Evolutionary conservation across 1,140 invertebrate genomes (phyloP).

Genomic region (Scaptomyza hsui): DNA sequence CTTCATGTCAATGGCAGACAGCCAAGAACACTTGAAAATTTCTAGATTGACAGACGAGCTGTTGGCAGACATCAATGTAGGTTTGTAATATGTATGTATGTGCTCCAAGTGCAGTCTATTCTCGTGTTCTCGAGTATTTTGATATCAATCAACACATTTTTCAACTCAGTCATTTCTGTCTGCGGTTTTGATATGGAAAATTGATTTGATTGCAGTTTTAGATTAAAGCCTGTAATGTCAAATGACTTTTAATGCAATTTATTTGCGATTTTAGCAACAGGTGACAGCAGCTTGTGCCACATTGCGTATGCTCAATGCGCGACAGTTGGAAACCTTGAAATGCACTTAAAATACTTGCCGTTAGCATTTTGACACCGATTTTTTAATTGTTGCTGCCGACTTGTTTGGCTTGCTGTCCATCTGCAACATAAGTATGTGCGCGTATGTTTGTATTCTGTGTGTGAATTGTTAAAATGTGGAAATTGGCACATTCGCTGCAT

Average conservation of each 20-base stretch:
- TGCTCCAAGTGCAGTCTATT: conserved; percentile 1
- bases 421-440: neutral
- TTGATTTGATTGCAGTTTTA: conserved; percentile 10
- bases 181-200: neutral
- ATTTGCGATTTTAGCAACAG: neutral
- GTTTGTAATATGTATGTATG: neutral
- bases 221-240: too few relatives aligned
- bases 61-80: neutral
- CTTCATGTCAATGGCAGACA: conserved; percentile 11
- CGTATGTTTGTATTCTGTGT: conserved; percentile 5
- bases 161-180: neutral
- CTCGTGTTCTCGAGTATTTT: neutral
- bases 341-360: conserved; percentile 71
- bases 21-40: conserved; percentile 12
- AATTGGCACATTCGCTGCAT: conserved; percentile 68
- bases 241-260: too few relatives aligned
- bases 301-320: conserved; percentile 55
- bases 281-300: conserved; percentile 35
- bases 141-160: conserved; percentile 6
- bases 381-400: conserved; percentile 60
- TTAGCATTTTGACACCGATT: conserved; percentile 75
- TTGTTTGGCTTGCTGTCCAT: conserved; percentile 35
- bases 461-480: conserved; percentile 22
- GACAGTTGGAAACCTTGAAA: conserved; percentile 61
- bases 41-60: conserved; percentile 16